Percentiles rank a stretch among this genome's conserved stretches.
Evolutionary conservation across 2,797 vertebrate genomes (phyloP).

Genomic region (Decapterus maruadsi): DNA sequence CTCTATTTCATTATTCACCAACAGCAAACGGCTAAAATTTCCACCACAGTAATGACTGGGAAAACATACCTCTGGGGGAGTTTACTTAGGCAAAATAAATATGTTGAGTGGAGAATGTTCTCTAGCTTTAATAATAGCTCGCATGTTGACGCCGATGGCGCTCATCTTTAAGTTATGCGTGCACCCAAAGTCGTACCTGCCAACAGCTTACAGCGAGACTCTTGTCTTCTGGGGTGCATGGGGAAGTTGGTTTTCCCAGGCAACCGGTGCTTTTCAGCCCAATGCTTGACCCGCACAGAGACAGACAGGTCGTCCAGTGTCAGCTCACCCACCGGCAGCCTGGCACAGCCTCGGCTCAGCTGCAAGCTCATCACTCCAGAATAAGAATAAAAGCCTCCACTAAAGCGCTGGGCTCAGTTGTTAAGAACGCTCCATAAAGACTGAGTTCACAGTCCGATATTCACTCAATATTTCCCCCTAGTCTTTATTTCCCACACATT

Average conservation of each 20-base stretch:
- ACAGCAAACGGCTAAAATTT: too few species aligned
- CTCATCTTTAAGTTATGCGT: conserved; percentile 10
- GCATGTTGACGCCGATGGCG: conserved; percentile 2
- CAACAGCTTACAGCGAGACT: conserved; percentile 2
- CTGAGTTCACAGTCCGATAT: conserved; percentile 15
- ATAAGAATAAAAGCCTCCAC: conserved; percentile 46
- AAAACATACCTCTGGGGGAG: conserved; percentile 17
- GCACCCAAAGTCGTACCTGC: conserved; percentile 15
- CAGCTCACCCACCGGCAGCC: conserved; percentile 50
- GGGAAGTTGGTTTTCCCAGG: conserved; percentile 33
- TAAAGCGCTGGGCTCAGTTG: conserved; percentile 20
- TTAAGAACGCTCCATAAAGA: conserved; percentile 41
- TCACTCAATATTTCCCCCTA: background rate
- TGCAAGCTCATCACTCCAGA: conserved; percentile 50
- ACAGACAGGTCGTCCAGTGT: conserved; percentile 59
- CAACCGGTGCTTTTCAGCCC: conserved; percentile 37
- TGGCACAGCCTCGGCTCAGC: conserved; percentile 62
- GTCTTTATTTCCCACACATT: conserved; percentile 11
- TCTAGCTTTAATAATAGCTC: conserved; percentile 35
- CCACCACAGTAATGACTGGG: too few species aligned
- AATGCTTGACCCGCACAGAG: conserved; percentile 41
- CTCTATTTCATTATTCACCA: too few species aligned
- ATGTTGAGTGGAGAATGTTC: conserved; percentile 23
- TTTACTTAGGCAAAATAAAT: conserved; percentile 45
- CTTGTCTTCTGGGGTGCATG: conserved; percentile 16